Percentiles rank a stretch among this genome's conserved stretches.
These are phyloP conservation scores for Echeneis naucrates DNA, from an alignment of 2,797 vertebrate genomes.

Conservation along the genomic window DNA sequence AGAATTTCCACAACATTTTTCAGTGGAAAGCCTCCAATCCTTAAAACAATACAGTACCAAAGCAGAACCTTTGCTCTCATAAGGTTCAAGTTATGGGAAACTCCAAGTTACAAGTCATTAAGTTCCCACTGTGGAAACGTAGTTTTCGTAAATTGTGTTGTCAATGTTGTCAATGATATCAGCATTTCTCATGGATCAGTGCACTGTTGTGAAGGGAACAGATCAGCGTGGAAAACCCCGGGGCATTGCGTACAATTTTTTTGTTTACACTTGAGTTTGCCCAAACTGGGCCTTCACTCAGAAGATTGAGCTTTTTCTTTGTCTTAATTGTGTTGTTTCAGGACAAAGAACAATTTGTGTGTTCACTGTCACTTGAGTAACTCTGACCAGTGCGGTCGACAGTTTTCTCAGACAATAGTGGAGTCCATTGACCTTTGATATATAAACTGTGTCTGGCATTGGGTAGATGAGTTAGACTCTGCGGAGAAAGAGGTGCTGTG, in stretches of 20 bases:
- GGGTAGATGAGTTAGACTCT: constrained; percentile 27
- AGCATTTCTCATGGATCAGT: background rate
- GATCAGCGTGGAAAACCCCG: constrained; percentile 41
- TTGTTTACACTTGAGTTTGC: constrained; percentile 41
- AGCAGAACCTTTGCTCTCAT: background rate
- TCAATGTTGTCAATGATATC: background rate
- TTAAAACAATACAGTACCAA: background rate
- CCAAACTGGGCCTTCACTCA: constrained; percentile 38
- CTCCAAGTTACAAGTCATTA: background rate
- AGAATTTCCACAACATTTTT: background rate
- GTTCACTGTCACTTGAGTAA: constrained; percentile 58
- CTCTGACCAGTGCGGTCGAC: constrained; percentile 28
- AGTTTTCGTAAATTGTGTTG: background rate
- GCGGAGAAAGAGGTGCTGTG: constrained; percentile 2
- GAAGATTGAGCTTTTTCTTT: constrained; percentile 28
- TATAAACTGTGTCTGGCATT: constrained; percentile 41
- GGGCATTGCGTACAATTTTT: constrained; percentile 6
- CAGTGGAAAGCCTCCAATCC: background rate
- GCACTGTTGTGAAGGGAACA: background rate
- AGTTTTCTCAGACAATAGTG: constrained; percentile 46
- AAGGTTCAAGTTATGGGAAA: background rate
- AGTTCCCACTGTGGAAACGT: background rate
- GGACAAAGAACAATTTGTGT: constrained; percentile 55
- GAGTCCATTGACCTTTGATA: constrained; percentile 36
- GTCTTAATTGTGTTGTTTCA: constrained; percentile 55